Evolutionary conservation across 2,797 vertebrate genomes (phyloP), one percentile per base, ranked within the genome.

Genomic region (Xiphophorus birchmanni): DNA sequence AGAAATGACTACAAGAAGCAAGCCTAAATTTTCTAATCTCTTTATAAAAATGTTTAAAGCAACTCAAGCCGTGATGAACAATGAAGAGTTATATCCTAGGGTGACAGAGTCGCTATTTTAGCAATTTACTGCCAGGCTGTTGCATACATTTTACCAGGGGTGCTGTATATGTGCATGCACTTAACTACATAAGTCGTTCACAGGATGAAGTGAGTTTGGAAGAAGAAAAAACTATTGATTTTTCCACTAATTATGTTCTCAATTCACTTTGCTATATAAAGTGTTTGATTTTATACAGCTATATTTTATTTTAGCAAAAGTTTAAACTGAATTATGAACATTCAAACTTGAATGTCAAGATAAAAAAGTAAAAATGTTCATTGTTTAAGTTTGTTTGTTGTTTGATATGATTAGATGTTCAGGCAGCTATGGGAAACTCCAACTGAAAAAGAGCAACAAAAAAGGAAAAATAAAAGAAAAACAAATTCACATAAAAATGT

Each of bases 401-500:
- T 56, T 56, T n/a, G 26, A 56, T 12, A n/a, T 11, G 10, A 52
- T 52, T n/a, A 12, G 11, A 56, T 56, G 26, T n/a, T 56, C 23
- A 56, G 54, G 26, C 26, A 56, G 54, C 10, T n/a, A n/a, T 56
- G 26, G 10, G 26, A 12, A 12, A 56, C 26, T 56, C 26, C 4
- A 56, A 56, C 23, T 56, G 17, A 35, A 37, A 15, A 37, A 40
- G 5, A 23, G 32, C 63, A 40, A 2, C 81, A 88, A 79, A 54
- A 26, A 50, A 50, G 32, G 32, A 32, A 47, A 47, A 47, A 44
- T 1, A 47, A 21, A 21, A 6, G 2, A 52, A 52, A 52, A 10
- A 90, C 83, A 50, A 77, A 21, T 89, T 88, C 13, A 60, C 88
- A 89, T 73, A 90, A 84, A 85, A 84, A 89, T 79, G 74, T 73